Evolutionary conservation across 1,140 invertebrate species (phyloP).

Genomic region (Drosophila bifasciata): DNA sequence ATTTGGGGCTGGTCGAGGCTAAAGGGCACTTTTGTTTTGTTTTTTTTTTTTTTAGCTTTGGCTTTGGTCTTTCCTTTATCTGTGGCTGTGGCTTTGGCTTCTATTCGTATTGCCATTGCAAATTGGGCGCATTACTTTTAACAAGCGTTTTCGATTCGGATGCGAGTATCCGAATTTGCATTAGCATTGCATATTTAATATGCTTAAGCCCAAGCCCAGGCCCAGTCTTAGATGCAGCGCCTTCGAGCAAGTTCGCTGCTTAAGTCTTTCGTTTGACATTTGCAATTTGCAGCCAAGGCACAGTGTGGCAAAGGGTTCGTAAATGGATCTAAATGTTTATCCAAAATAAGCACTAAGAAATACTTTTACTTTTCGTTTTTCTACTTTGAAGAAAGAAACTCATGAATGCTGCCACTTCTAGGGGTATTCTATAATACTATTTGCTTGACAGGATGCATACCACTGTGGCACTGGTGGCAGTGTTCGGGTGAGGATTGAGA

Average conservation of each 20-base stretch:
- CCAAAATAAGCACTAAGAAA: background rate
- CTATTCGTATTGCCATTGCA: slow-evolving; percentile 17
- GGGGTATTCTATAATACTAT: too few relatives aligned
- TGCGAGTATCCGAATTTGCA: slow-evolving; percentile 54
- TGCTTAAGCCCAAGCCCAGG: slow-evolving; percentile 24
- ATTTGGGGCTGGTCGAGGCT: slow-evolving; percentile 72
- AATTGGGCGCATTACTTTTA: slow-evolving; percentile 77
- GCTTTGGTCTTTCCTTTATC: slow-evolving; percentile 40
- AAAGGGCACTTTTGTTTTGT: slow-evolving; percentile 77
- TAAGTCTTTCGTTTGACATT: slow-evolving; percentile 81
- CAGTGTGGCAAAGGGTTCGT: slow-evolving; percentile 6
- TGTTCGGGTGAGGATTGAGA: slow-evolving; percentile 5
- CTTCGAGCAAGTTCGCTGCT: slow-evolving; percentile 63
- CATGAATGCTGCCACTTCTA: too few relatives aligned
- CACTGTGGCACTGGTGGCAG: slow-evolving; percentile 39
- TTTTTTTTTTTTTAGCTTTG: too few relatives aligned
- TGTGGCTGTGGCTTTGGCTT: slow-evolving; percentile 20
- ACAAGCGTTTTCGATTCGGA: slow-evolving; percentile 62
- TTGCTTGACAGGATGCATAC: background rate
- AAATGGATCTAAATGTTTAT: too few relatives aligned
- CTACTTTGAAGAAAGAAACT: too few relatives aligned
- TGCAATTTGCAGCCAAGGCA: slow-evolving; percentile 51
- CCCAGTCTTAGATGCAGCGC: slow-evolving; percentile 13
- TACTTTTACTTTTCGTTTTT: too few relatives aligned
- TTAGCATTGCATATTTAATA: slow-evolving; percentile 76